Conservation (phyloP, 1,140 invertebrate species). For the Ips nitidus region DNA sequence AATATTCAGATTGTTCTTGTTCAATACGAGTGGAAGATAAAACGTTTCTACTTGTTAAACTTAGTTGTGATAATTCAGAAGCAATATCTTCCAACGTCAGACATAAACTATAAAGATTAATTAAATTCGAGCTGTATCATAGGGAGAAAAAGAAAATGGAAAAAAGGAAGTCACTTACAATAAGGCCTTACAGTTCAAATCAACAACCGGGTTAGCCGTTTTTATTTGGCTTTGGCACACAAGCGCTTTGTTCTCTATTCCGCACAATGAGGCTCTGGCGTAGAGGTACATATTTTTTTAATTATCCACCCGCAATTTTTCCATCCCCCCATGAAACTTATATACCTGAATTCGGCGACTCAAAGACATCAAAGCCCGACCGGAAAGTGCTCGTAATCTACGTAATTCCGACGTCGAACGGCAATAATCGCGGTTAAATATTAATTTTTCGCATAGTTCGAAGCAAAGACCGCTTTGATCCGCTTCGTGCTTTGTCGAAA, state of each 20-base stretch:
- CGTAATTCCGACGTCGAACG: constrained; percentile 32
- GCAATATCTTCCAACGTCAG: too few relatives aligned
- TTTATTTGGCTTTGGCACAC: constrained; percentile 3
- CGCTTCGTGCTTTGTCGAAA: constrained; percentile 21
- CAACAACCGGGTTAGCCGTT: neutral
- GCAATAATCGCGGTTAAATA: constrained; percentile 35
- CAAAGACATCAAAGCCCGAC: constrained; percentile 34
- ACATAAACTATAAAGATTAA: too few relatives aligned
- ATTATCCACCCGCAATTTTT: neutral
- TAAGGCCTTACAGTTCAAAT: neutral
- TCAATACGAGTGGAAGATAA: too few relatives aligned
- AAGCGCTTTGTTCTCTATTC: neutral
- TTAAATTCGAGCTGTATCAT: too few relatives aligned
- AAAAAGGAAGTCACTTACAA: too few relatives aligned
- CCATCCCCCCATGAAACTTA: constrained; percentile 10
- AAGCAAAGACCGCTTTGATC: constrained; percentile 31
- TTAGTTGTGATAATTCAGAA: too few relatives aligned
- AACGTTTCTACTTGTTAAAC: too few relatives aligned
- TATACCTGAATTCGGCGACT: constrained; percentile 18
- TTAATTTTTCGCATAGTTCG: constrained; percentile 37
- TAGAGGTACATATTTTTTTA: too few relatives aligned
- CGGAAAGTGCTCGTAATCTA: constrained; percentile 34
- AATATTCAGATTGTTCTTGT: too few relatives aligned
- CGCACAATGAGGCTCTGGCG: too few relatives aligned
- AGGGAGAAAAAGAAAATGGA: too few relatives aligned